Evolutionary conservation across 2,888 invertebrate genomes (phyloP), one percentile per base, ranked within the genome.

Genomic region (Cryptosula pallasiana): DNA sequence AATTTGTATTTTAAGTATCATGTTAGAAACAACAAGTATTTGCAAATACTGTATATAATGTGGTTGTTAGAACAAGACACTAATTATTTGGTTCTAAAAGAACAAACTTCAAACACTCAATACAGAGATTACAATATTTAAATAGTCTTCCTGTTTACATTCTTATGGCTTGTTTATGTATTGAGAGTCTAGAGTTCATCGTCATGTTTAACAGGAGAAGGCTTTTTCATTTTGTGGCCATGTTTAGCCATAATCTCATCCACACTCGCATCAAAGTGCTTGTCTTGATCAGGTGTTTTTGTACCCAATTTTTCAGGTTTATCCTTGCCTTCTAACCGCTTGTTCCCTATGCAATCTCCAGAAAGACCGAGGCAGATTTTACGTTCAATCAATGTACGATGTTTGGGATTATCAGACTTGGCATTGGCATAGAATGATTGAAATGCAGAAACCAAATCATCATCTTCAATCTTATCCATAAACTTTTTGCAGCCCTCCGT

Each of bases 181-280:
- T n/a, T n/a, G n/a, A n/a, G n/a, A n/a, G n/a, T n/a, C n/a, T 25
- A 57, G n/a, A 63, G 32, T 34, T 63, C 63, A 63, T 63, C 63
- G 9, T 63, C 32, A 63, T 63, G 63, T 27, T 63, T 63, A 27
- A 63, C 34, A 25, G 63, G 63, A 9, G 20, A 13, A 9, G 63
- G 63, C 3, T 32, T 20, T n/a, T 63, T 63, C 2, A 63, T n/a
- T 32, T 63, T 63, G n/a, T 63, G 32, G 9, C 63, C 63, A 63
- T 63, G 63, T n/a, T 63, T 27, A 25, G 20, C 27, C 63, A 63
- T 63, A 20, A 63, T 20, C 27, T 63, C 63, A 5, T 63, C 63
- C 25, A 63, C 63, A 27, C 25, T 63, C 1, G 63, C 63, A 63
- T 27, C 27, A n/a, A 63, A 63, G 32, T 63, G 63, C n/a, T 63